These are phyloP conservation scores for Rutpela maculata DNA, from an alignment of 2,888 invertebrate genomes.

Conservation along the genomic window DNA sequence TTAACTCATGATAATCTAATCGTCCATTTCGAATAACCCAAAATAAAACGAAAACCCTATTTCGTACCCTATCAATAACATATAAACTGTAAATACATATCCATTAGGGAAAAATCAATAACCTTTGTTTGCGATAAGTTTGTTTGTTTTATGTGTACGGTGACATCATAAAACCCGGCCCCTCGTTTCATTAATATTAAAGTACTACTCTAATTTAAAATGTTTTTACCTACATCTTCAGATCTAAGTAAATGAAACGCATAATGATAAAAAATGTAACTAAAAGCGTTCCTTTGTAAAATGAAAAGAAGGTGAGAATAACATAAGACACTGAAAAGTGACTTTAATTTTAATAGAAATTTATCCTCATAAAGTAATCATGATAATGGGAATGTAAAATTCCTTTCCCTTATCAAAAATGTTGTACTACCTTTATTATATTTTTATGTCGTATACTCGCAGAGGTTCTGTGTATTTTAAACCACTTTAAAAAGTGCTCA, in stretches of 20 bases:
- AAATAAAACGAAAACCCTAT: neutral
- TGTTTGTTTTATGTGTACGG: slow-evolving; percentile 1
- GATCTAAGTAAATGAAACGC: slow-evolving; percentile 18
- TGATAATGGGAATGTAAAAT: slow-evolving; percentile 21
- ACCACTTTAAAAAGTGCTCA: neutral
- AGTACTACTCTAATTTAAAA: slow-evolving; percentile 8
- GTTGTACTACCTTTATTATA: slow-evolving; percentile 9
- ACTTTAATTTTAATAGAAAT: slow-evolving; percentile 20
- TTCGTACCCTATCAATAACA: neutral
- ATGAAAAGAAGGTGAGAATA: slow-evolving; percentile 20
- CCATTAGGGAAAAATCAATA: slow-evolving; percentile 18
- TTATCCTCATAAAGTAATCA: slow-evolving; percentile 19
- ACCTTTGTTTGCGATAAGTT: neutral
- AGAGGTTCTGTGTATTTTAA: slow-evolving; percentile 8
- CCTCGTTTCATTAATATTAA: neutral
- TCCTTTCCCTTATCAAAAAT: slow-evolving; percentile 21
- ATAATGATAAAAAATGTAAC: slow-evolving; percentile 21
- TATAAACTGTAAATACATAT: slow-evolving; percentile 1
- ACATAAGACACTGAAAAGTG: slow-evolving; percentile 8
- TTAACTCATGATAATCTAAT: neutral
- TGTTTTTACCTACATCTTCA: slow-evolving; percentile 21
- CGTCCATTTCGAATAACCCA: neutral
- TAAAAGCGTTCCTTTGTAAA: slow-evolving; percentile 5
- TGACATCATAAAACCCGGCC: neutral
- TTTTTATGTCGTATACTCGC: slow-evolving; percentile 2